These are phyloP conservation scores for Polypterus senegalus DNA, from an alignment of 2,113 vertebrate genomes.

Conservation along the genomic window DNA sequence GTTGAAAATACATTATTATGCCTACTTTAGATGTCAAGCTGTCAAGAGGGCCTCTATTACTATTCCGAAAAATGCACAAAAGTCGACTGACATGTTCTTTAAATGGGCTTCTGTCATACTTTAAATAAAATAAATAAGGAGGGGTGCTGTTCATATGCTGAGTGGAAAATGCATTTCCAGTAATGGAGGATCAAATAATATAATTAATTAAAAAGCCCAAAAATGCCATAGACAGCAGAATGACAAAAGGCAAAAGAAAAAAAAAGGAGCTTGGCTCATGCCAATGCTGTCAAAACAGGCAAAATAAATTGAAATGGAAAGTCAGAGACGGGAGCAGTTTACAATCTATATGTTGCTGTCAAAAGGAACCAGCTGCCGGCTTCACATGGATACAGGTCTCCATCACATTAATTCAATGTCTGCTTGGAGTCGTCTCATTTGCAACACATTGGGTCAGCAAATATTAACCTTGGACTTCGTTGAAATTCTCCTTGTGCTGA, in stretches of 20 bases:
- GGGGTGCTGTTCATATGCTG: background rate
- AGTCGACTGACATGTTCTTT: background rate
- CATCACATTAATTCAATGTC: conserved; percentile 32
- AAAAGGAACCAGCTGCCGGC: conserved; percentile 30
- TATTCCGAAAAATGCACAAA: background rate
- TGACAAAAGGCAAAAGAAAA: background rate
- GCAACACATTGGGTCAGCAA: conserved; percentile 36
- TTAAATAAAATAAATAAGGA: background rate
- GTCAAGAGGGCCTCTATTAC: background rate
- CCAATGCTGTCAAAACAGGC: background rate
- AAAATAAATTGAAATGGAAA: conserved; percentile 24
- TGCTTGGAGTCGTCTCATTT: conserved; percentile 34
- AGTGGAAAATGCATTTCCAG: background rate
- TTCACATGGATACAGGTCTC: conserved; percentile 31
- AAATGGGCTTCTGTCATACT: background rate
- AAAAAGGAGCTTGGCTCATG: background rate
- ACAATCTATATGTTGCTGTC: conserved; percentile 23
- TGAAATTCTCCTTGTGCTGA: conserved; percentile 39
- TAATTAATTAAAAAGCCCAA: background rate
- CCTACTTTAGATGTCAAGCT: background rate
- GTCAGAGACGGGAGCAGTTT: conserved; percentile 16
- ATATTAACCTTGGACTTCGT: conserved; percentile 43
- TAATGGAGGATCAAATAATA: background rate
- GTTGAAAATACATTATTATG: background rate
- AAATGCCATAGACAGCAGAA: background rate